phyloP scores from a whole-genome alignment of 2,888 invertebrate genomes.

The Pristionchus mayeri region DNA sequence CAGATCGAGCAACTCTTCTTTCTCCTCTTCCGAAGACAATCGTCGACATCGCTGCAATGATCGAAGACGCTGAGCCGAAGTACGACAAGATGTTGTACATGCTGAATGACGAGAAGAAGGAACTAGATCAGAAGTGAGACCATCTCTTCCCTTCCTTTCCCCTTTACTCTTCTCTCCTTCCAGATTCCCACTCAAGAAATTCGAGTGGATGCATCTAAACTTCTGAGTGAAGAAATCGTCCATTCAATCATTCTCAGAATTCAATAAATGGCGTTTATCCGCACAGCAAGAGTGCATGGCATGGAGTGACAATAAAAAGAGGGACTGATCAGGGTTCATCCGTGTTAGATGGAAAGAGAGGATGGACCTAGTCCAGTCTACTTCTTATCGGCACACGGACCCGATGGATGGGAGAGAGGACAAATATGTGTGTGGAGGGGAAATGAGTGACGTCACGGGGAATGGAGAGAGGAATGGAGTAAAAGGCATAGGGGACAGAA shows the following conservation, averaged over 20 bases:
- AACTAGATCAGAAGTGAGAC: constrained; percentile 14
- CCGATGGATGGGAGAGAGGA: neutral
- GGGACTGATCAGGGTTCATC: too few species aligned
- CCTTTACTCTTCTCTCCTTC: neutral
- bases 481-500: neutral
- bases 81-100: constrained; percentile 22
- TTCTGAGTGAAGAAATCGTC: neutral
- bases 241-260: constrained; percentile 4
- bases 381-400: neutral
- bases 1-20: constrained; percentile 11
- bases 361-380: too few species aligned
- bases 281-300: too few species aligned
- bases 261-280: constrained; percentile 37
- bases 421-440: constrained; percentile 13
- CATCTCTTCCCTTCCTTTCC: neutral
- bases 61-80: constrained; percentile 7
- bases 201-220: constrained; percentile 15
- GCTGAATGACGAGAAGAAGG: constrained; percentile 20
- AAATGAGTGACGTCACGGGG: constrained; percentile 10
- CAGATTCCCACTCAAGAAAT: constrained; percentile 27
- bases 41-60: constrained; percentile 11
- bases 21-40: constrained; percentile 32
- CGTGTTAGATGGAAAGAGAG: too few species aligned
- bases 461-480: neutral
- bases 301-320: too few species aligned